Evolutionary conservation across 2,113 vertebrate genomes (phyloP).

Genomic region (Cryptotis parvus): DNA sequence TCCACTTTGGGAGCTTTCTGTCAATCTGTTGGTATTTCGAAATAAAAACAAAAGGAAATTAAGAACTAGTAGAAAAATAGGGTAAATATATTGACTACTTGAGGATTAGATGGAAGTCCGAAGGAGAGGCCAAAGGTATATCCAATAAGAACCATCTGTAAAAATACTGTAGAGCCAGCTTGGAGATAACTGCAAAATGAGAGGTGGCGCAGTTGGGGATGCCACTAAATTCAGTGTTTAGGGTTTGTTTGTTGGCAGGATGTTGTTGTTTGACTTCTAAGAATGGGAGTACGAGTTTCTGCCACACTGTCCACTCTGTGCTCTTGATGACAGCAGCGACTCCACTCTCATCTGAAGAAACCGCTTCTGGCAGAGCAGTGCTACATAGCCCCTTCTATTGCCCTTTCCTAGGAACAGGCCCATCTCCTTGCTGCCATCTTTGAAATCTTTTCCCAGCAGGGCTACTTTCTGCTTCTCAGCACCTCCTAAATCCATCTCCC

Average conservation of each 20-base stretch:
- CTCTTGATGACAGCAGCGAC: not conserved
- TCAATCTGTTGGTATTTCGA: not conserved
- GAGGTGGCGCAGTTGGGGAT: not conserved
- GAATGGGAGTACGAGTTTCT: not conserved
- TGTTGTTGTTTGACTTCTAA: not conserved
- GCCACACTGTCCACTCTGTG: not conserved
- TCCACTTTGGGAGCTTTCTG: not conserved
- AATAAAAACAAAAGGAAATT: not conserved
- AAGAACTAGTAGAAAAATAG: not conserved
- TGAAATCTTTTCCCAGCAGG: not conserved
- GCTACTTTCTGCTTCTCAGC: not conserved
- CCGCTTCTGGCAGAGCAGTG: too few species aligned
- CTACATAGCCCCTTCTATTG: not conserved
- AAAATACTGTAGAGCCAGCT: not conserved
- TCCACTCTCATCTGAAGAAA: not conserved
- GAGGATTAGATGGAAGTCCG: not conserved
- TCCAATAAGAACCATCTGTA: not conserved
- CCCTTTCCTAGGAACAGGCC: not conserved
- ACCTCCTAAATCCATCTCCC: rapidly evolving
- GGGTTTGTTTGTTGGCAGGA: not conserved
- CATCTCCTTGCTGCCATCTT: not conserved
- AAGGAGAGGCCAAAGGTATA: not conserved
- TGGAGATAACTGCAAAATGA: not conserved
- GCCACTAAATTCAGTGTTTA: not conserved
- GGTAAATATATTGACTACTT: not conserved